Evolutionary conservation across 2,113 vertebrate species (phyloP), one percentile per base, ranked within the genome.

Genomic region (Mormyrus lacerda): DNA sequence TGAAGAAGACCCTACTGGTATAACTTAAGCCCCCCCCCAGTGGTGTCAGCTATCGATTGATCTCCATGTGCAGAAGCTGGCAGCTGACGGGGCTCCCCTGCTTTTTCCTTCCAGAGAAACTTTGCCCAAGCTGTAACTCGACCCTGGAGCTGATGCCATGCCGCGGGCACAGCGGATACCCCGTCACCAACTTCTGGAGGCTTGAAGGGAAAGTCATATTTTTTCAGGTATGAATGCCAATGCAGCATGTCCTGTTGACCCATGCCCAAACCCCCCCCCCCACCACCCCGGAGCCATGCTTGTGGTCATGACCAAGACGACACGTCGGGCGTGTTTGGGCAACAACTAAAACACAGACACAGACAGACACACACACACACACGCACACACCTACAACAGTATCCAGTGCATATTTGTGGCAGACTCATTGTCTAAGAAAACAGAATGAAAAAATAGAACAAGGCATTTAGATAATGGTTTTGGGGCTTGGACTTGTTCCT

Each of bases 151-250:
- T 99, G 91, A 95, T 99, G 85, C 97, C 98, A 0, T 99, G 98
- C 89, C 95, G 98, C 15, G 98, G 98, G 11, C 98, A 99, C 93
- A 99, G 98, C 0, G 98, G 98, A 0, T 99, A 99, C 87, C 98
- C 98, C 0, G 98, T 99, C 44, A 99, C 98, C 2, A 99, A 99
- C 93, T 99, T 99, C 94, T 99, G 98, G 98, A 95, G 98, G 58
- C 96, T 98, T 0, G 98, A 99, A 4, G 96, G 97, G 76, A 98
- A 97, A 86, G 95, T 96, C 15, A 98, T 99, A 92, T 99, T 99
- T 93, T 99, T 99, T 91, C 98, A 99, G 97, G 98, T 99, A 94
- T 89, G 90, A 6, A 47, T 1, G 1, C 17, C 17, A 31, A n/a
- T 6, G 2, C 45, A 42, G 6, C 24, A 10, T 44, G 19, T 17